phyloP scores from a whole-genome alignment of 35 echinoderm and acorn worm genomes.

The Eucidaris tribuloides region DNA sequence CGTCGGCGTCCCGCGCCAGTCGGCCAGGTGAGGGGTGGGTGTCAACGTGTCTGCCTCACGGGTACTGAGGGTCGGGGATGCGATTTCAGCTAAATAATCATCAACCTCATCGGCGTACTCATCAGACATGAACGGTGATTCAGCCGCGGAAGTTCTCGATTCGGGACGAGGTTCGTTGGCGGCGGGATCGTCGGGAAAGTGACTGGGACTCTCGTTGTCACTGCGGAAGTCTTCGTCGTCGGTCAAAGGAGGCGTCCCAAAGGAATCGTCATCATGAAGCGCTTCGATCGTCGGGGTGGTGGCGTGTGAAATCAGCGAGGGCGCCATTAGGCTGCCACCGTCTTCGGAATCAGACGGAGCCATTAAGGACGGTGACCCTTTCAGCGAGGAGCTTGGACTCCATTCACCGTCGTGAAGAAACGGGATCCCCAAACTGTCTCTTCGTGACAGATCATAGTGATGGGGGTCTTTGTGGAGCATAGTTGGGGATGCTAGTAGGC shows the following conservation, averaged over 20 bases:
- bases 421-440: neutral
- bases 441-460: too few relatives aligned
- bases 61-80: slow-evolving; percentile 79
- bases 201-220: neutral
- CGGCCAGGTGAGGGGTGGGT: slow-evolving; percentile 63
- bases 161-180: neutral
- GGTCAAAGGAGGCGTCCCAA: neutral
- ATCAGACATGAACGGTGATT: slow-evolving; percentile 17
- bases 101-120: slow-evolving; percentile 44
- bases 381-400: too few relatives aligned
- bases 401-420: neutral
- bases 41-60: slow-evolving; percentile 88
- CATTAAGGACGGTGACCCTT: neutral
- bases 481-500: too few relatives aligned
- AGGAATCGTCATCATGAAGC: slow-evolving; percentile 48
- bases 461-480: too few relatives aligned
- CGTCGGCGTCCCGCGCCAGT: slow-evolving; percentile 25
- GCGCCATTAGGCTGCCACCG: neutral
- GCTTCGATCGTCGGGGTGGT: slow-evolving; percentile 73
- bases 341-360: slow-evolving; percentile 6
- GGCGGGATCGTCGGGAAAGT: neutral
- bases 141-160: slow-evolving; percentile 7
- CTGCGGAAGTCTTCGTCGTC: slow-evolving; percentile 1
- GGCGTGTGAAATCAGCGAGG: slow-evolving; percentile 27
- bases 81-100: slow-evolving; percentile 60